A percentile compares a stretch with the other conserved stretches of the same genome.
These are phyloP conservation scores for Malurus cyaneus DNA, from an alignment of 2,113 vertebrate genomes.

Conservation along the genomic window DNA sequence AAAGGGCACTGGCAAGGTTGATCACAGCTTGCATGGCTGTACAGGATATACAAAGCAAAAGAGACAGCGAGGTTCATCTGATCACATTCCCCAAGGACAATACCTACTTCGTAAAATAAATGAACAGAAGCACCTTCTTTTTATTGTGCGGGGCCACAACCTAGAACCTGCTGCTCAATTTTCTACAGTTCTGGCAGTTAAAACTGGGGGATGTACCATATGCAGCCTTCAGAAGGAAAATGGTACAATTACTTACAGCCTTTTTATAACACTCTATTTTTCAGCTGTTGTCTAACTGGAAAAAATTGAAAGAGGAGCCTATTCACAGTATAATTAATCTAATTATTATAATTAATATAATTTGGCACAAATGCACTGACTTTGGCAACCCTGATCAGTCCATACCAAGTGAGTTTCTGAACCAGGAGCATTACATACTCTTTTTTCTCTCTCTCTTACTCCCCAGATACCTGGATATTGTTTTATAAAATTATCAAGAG, in stretches of 20 bases:
- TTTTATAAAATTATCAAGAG: neutral
- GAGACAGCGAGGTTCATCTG: neutral
- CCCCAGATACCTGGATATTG: neutral
- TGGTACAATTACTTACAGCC: neutral
- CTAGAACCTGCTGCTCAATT: neutral
- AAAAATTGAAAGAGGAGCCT: neutral
- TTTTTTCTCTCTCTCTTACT: neutral
- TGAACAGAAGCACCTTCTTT: neutral
- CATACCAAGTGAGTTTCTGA: neutral
- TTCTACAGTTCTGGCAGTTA: neutral
- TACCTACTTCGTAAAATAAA: slow-evolving; percentile 23
- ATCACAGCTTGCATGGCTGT: slow-evolving; percentile 2
- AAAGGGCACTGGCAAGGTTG: slow-evolving; percentile 23
- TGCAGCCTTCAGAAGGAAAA: neutral
- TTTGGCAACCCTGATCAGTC: neutral
- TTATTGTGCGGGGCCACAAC: neutral
- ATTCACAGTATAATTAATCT: neutral
- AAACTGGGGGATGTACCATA: neutral
- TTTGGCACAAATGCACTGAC: neutral
- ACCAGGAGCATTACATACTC: neutral
- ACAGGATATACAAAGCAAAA: slow-evolving; percentile 2
- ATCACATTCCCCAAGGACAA: neutral
- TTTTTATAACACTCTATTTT: neutral
- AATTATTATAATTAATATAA: neutral
- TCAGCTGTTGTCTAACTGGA: neutral